These are phyloP conservation scores for Buceros bicornis DNA, from an alignment of 2,797 vertebrate genomes.

Conservation along the genomic window DNA sequence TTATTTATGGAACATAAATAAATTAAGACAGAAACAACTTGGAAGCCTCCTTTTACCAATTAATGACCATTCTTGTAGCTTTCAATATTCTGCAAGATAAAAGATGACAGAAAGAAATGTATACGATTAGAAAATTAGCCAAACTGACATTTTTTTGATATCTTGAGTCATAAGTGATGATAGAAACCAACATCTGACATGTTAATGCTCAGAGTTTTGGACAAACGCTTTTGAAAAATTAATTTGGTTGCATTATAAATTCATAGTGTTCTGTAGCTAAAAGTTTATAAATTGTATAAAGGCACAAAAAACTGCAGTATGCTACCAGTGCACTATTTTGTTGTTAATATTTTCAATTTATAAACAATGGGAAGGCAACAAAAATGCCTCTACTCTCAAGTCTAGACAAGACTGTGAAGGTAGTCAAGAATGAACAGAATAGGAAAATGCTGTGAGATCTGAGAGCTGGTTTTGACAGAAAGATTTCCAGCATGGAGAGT, in stretches of 20 bases:
- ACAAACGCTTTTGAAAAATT: slow-evolving; percentile 56
- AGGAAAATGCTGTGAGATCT: slow-evolving; percentile 14
- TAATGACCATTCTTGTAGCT: not conserved
- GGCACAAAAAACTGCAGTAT: slow-evolving; percentile 33
- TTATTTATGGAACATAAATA: not conserved
- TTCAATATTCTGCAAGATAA: not conserved
- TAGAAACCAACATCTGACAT: slow-evolving; percentile 34
- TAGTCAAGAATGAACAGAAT: slow-evolving; percentile 34
- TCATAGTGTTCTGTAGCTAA: slow-evolving; percentile 57
- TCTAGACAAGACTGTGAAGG: slow-evolving; percentile 30
- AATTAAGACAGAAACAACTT: not conserved
- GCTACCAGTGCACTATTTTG: slow-evolving; percentile 46
- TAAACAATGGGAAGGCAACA: slow-evolving; percentile 33
- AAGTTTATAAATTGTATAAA: slow-evolving; percentile 52
- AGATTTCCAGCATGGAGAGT: slow-evolving; percentile 56
- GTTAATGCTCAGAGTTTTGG: slow-evolving; percentile 24
- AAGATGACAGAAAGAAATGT: not conserved
- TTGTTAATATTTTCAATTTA: slow-evolving; percentile 54
- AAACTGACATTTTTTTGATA: not conserved
- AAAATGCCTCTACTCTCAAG: slow-evolving; percentile 38
- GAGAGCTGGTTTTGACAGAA: slow-evolving; percentile 76
- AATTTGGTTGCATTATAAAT: slow-evolving; percentile 71
- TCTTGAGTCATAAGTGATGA: slow-evolving; percentile 23
- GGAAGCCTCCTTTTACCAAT: not conserved
- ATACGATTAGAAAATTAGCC: slow-evolving; percentile 14